Base-by-base conservation (phyloP, 2,113 vertebrate genomes). In the Bujurquina vittata region DNA sequence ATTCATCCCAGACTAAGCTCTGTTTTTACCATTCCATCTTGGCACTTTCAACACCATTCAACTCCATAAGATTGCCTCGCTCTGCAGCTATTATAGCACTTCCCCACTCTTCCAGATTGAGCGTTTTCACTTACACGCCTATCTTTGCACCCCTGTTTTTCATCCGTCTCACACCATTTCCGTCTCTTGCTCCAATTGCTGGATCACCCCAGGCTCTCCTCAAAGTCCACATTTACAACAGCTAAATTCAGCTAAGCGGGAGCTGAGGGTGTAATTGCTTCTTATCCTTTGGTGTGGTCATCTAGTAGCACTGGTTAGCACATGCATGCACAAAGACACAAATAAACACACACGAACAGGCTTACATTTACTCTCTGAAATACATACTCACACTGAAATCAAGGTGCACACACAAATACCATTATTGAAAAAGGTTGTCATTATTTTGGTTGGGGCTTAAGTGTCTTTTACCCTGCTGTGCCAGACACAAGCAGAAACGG, bases 61-160 rank as follows among this genome's bases (percentile, higher is more conserved):
- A 62, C 78, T 84, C 77, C 67, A 83, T 35, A 74, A 88, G 84
- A 93, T 91, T 89, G 86, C 69, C 75, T 84, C 22, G 8, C 76
- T 86, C 77, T 72, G 55, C 78, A 87, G 86, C 81, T 84, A 91
- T 93, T 84, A 91, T 85, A 84, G 87, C 84, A 55, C 75, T 86
- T 92, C 57, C 57, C 79, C 82, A 63, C 88, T 92, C 90, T 90
- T 93, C 83, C 85, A 79, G 80, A 91, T 85, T 90, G 85, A 95
- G 79, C 61, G 20, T 80, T 93, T 92, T 93, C 89, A 81, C 86
- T 87, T 87, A 87, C 87, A 89, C 79, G 86, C 84, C 55, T 80
- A 75, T 84, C 73, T 86, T 87, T 89, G 18, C 56, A 81, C 81
- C 86, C 76, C 81, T 81, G 78, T 87, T 93, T 92, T 91, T 90